A percentile compares a stretch with the other conserved stretches of the same genome.
These are phyloP conservation scores for Melanerpes aurifrons DNA, from an alignment of 2,113 vertebrate genomes.

Conservation along the genomic window DNA sequence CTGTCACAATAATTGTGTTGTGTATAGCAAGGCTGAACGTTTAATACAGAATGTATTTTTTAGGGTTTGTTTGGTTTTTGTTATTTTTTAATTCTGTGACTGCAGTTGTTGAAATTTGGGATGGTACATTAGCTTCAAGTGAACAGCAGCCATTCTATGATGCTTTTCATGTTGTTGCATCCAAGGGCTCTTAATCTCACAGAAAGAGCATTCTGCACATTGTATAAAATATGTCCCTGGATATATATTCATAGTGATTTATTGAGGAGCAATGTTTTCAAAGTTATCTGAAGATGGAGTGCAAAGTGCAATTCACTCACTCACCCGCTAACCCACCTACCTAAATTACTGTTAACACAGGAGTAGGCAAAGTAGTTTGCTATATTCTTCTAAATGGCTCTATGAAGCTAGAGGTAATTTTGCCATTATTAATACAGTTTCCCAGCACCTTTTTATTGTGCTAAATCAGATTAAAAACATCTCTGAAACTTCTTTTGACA, in stretches of 20 bases:
- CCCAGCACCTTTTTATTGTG: not conserved
- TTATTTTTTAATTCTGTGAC: no score
- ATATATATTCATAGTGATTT: constrained; percentile 5
- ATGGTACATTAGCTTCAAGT: no score
- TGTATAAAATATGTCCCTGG: not conserved
- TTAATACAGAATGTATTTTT: no score
- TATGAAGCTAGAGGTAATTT: not conserved
- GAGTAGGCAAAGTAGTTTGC: not conserved
- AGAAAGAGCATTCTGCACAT: no score
- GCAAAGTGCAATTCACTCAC: not conserved
- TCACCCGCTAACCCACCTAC: not conserved
- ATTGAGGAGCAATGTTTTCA: not conserved
- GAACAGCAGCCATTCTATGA: no score
- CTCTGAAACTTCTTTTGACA: not conserved
- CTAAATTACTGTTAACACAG: not conserved
- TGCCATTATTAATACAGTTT: not conserved
- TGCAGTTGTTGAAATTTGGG: no score
- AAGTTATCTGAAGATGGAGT: not conserved
- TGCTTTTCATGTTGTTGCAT: no score
- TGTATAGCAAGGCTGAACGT: no score
- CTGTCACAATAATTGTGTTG: no score
- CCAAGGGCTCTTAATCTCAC: no score
- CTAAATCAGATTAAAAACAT: not conserved
- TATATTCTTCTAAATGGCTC: not conserved
- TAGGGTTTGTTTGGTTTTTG: no score